Evolutionary conservation across 2,797 vertebrate species (phyloP).

Genomic region (Carapus acus): DNA sequence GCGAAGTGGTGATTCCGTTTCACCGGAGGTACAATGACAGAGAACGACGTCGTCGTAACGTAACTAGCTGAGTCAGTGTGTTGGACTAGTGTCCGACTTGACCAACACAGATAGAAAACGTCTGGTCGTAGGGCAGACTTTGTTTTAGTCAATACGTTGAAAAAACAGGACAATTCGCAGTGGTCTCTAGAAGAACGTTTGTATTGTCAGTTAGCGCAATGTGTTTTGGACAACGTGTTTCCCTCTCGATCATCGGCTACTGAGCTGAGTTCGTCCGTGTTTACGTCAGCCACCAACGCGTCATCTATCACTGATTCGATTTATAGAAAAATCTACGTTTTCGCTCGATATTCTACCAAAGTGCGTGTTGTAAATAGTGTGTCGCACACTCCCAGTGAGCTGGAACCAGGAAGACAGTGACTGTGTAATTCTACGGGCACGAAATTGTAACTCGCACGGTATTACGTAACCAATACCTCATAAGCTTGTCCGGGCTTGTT

Average conservation of each 20-base stretch:
- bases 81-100: slow-evolving; percentile 34
- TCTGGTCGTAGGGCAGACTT: not conserved
- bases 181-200: not conserved
- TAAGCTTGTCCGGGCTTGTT: too few relatives aligned
- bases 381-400: too few relatives aligned
- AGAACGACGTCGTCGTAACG: slow-evolving; percentile 51
- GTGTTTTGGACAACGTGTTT: not conserved
- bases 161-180: too few relatives aligned
- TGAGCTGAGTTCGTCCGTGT: not conserved
- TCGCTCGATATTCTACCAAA: too few relatives aligned
- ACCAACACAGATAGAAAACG: not conserved
- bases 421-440: not conserved
- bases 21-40: slow-evolving; percentile 26
- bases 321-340: too few relatives aligned
- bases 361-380: too few relatives aligned
- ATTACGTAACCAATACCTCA: not conserved
- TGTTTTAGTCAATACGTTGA: too few relatives aligned
- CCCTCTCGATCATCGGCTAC: not conserved
- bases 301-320: not conserved
- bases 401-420: not conserved
- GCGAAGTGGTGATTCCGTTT: slow-evolving; percentile 14
- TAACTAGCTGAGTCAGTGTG: slow-evolving; percentile 59
- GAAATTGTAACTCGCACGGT: not conserved
- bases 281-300: not conserved
- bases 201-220: too few relatives aligned